A percentile compares a stretch with the other conserved stretches of the same genome.
These are phyloP conservation scores for Micromys minutus DNA, from an alignment of 2,113 vertebrate species.

Conservation along the genomic window DNA sequence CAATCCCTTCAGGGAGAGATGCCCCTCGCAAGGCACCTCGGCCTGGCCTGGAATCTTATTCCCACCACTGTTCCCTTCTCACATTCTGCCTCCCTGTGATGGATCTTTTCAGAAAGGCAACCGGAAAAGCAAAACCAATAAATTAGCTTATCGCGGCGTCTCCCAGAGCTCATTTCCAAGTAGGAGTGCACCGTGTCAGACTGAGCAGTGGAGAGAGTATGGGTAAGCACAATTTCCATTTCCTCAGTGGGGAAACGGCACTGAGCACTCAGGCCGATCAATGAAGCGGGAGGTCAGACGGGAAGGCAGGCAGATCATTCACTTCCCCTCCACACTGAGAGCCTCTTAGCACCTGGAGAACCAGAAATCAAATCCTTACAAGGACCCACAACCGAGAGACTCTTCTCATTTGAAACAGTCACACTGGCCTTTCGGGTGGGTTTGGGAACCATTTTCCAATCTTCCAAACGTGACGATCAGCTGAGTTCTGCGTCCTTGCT, in stretches of 20 bases:
- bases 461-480: neutral
- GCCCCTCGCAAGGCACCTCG: neutral
- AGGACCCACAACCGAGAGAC: neutral
- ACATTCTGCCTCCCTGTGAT: neutral
- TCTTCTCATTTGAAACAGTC: neutral
- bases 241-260: conserved; percentile 24
- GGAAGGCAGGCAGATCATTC: conserved; percentile 25
- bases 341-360: neutral
- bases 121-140: conserved; percentile 34
- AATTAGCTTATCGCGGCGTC: conserved; percentile 13
- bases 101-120: conserved; percentile 39
- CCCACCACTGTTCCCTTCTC: neutral
- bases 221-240: neutral
- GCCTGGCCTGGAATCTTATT: neutral
- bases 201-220: neutral
- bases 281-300: neutral
- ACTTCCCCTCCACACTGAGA: neutral
- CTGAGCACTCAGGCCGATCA: neutral
- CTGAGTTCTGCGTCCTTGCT: neutral
- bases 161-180: neutral
- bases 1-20: neutral
- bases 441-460: neutral
- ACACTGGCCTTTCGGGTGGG: rapidly evolving
- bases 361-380: neutral
- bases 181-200: neutral